phyloP scores from a whole-genome alignment of 2,113 vertebrate species.

The Triplophysa rosa region DNA sequence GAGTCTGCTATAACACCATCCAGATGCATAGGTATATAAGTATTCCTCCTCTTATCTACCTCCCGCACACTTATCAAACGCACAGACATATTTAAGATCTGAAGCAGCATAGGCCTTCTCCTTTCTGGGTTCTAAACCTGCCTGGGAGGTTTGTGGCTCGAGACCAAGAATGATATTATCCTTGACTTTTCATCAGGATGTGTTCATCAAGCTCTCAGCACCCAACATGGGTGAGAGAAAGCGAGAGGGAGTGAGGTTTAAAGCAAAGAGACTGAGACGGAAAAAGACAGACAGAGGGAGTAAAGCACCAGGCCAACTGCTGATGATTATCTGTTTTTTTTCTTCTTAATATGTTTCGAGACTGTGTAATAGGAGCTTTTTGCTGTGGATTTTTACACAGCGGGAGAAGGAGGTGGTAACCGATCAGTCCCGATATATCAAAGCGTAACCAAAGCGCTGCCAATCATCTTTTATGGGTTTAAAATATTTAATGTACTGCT shows the following conservation, averaged over 20 bases:
- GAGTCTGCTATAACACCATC: not conserved
- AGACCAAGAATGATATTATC: conserved; percentile 70
- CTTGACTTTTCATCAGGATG: conserved; percentile 69
- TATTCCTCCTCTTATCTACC: not conserved
- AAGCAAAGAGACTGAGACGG: conserved; percentile 49
- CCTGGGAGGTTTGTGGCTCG: conserved; percentile 65
- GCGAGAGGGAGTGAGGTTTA: conserved; percentile 45
- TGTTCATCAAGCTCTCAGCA: conserved; percentile 70
- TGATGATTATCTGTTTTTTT: conserved; percentile 48
- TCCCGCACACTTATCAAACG: not conserved
- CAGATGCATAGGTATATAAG: not conserved
- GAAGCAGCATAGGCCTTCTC: conserved; percentile 60
- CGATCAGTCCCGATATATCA: conserved; percentile 26
- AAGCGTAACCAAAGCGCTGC: conserved; percentile 13
- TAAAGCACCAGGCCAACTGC: conserved; percentile 55
- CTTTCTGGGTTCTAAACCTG: conserved; percentile 60
- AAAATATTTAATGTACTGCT: not conserved
- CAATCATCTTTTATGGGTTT: conserved; percentile 27
- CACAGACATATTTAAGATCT: conserved; percentile 63
- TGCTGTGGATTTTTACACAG: conserved; percentile 33
- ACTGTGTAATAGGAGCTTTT: conserved; percentile 47
- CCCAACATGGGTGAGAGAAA: conserved; percentile 60
- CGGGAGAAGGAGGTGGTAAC: conserved; percentile 25
- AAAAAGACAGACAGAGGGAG: conserved; percentile 60
- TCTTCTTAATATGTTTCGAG: conserved; percentile 34